phyloP scores from a whole-genome alignment of 2,797 vertebrate genomes.

The Spondyliosoma cantharus region DNA sequence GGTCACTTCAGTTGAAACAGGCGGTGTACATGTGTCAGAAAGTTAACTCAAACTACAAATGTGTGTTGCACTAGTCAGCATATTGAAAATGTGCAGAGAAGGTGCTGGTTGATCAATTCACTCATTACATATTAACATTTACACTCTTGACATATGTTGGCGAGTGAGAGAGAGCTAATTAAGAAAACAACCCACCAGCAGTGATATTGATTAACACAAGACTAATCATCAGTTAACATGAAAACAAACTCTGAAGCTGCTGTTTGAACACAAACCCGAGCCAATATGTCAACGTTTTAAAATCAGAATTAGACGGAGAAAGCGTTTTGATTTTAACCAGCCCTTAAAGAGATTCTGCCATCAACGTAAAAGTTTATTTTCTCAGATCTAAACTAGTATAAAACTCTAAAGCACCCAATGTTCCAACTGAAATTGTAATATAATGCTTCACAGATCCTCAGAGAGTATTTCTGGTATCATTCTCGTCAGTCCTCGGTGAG shows the following conservation, averaged over 20 bases:
- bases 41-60: no score
- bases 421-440: background rate
- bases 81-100: background rate
- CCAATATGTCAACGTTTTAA: background rate
- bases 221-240: background rate
- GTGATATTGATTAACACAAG: background rate
- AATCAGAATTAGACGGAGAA: background rate
- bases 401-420: background rate
- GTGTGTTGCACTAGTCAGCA: background rate
- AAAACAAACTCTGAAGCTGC: background rate
- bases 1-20: no score
- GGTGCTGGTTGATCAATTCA: background rate
- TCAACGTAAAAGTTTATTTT: no score
- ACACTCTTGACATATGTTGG: conserved; percentile 2
- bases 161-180: background rate
- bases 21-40: no score
- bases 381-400: no score
- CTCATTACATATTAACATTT: conserved; percentile 20
- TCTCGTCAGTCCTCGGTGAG: background rate
- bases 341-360: no score
- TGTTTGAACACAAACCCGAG: background rate
- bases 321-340: background rate
- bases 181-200: conserved; percentile 1
- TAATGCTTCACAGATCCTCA: background rate
- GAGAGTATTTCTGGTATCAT: background rate